Evolutionary conservation across 2,888 invertebrate genomes (phyloP), one percentile per base, ranked within the genome.

Genomic region (Drepanosiphum platanoidis): DNA sequence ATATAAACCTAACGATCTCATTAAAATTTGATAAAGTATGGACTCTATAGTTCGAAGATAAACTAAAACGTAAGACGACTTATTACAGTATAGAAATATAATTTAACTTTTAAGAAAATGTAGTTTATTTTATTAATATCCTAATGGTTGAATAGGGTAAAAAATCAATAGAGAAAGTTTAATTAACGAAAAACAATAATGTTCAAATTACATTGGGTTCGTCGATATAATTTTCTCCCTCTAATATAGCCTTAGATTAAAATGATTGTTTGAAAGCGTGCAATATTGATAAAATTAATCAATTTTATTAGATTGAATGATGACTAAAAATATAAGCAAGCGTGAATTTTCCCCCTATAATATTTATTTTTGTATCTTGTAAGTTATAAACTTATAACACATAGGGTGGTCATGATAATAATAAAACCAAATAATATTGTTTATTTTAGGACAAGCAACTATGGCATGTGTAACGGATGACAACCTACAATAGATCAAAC

Each of bases 401-500:
- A 18, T 81, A 30, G 81, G 81, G 81, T 61, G 39, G 61, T 58
- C 52, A 58, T 71, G 68, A 82, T 61, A 72, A 71, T 82, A 82
- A 82, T 82, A 72, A 82, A 61, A 32, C 72, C 5, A 18, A 81
- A 36, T 71, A 52, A 27, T 70, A 81, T 58, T 75, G 42, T 83
- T 11, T 34, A 66, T 74, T 66, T 22, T n/a, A 34, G 83, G 46
- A 74, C 34, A 70, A 36, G 27, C 15, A 9, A 74, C n/a, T 72
- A 39, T 52, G 61, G 71, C 58, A 58, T 39, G 68, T 32, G 68
- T 74, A 75, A 84, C 68, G 77, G 68, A 77, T 77, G 68, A 77
- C 84, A 84, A 77, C 77, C 84, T 39, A 66, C 66, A 77, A 84
- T 84, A 75, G 77, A 84, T 84, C 77, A 84, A 77, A 84, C 75